Percentiles rank a stretch among this genome's conserved stretches.
Conservation (phyloP, 1,140 invertebrate species). For the Pteromalus puparum region DNA sequence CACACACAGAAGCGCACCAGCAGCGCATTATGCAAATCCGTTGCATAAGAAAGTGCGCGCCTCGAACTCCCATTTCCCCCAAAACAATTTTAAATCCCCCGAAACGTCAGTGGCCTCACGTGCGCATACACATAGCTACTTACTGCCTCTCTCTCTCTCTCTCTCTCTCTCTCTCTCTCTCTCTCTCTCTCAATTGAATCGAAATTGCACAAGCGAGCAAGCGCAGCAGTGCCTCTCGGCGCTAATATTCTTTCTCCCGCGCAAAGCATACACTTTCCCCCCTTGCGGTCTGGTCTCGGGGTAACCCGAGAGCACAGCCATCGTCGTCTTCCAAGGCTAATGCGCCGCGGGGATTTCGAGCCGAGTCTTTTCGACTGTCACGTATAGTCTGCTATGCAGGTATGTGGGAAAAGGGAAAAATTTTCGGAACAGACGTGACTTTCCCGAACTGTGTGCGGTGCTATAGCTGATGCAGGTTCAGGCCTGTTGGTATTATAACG, state of each 20-base stretch:
- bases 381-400: background rate
- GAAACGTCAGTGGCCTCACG: background rate
- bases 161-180: background rate
- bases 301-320: background rate
- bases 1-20: background rate
- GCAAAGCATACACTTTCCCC: background rate
- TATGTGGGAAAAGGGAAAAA: background rate
- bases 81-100: slow-evolving; percentile 12
- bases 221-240: background rate
- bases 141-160: background rate
- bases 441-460: background rate
- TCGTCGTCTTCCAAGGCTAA: background rate
- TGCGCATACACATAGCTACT: background rate
- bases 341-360: background rate
- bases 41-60: background rate
- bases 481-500: background rate
- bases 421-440: background rate
- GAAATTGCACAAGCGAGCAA: slow-evolving; percentile 9
- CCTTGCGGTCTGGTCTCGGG: background rate
- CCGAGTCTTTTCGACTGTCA: background rate
- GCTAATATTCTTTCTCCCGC: background rate
- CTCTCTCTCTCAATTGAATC: background rate
- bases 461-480: background rate
- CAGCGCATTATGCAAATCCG: background rate
- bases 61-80: background rate